Conservation (phyloP, 1,140 invertebrate species). For the Pseudomyrmex concolor region DNA sequence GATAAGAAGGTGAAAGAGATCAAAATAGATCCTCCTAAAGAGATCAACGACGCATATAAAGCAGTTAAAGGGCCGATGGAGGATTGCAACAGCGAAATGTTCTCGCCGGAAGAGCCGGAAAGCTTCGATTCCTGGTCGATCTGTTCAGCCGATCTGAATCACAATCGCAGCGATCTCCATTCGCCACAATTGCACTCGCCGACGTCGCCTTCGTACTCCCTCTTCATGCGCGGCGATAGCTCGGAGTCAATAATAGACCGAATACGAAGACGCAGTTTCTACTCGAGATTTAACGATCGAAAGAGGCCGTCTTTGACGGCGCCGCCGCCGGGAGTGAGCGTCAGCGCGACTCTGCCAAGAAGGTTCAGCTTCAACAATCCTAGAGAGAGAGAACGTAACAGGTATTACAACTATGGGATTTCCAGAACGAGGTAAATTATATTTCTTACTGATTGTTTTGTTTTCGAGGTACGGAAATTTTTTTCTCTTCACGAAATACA, state of each 20-base stretch:
- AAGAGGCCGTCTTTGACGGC: constrained; percentile 85
- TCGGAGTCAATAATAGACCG: constrained; percentile 92
- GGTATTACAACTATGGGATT: constrained; percentile 49
- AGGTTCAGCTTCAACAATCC: constrained; percentile 80
- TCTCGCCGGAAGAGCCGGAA: constrained; percentile 88
- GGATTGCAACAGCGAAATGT: constrained; percentile 76
- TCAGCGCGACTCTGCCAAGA: constrained; percentile 75
- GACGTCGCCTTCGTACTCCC: constrained; percentile 84
- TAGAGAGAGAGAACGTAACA: constrained; percentile 69
- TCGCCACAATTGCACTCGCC: constrained; percentile 85
- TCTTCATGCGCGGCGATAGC: constrained; percentile 79
- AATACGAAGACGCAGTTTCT: constrained; percentile 95
- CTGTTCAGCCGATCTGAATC: constrained; percentile 86
- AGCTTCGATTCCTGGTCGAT: constrained; percentile 90
- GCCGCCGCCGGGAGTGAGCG: constrained; percentile 74
- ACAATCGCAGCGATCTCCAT: constrained; percentile 79
- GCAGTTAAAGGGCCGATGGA: not conserved
- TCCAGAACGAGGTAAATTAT: constrained; percentile 19
- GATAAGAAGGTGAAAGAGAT: constrained; percentile 35
- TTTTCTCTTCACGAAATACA: not conserved
- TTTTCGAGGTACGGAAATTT: not conserved
- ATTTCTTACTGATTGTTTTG: not conserved
- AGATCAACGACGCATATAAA: not conserved
- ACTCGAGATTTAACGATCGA: constrained; percentile 93
- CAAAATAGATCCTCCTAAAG: not conserved